phyloP scores from a whole-genome alignment of 2,888 invertebrate species.

The Iselma pallidipennis region DNA sequence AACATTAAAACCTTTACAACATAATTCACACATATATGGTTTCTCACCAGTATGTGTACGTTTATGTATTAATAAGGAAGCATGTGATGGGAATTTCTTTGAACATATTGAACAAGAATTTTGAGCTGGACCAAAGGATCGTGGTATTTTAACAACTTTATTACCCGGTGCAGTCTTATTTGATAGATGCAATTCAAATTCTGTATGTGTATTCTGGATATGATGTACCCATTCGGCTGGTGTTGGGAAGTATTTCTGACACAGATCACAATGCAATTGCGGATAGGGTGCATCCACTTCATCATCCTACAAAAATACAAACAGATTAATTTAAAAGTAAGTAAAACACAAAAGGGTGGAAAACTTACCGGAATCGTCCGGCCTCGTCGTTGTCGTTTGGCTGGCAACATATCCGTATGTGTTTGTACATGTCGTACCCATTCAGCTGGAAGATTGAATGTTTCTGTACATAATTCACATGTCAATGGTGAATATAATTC shows the following conservation, averaged over 20 bases:
- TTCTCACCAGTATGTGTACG: constrained; percentile 75
- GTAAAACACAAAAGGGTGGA: too few species aligned
- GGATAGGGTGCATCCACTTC: constrained; percentile 70
- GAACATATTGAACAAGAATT: constrained; percentile 66
- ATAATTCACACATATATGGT: constrained; percentile 73
- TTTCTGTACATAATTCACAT: constrained; percentile 83
- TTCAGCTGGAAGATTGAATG: constrained; percentile 78
- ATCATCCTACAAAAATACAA: constrained; percentile 61
- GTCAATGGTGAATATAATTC: constrained; percentile 75
- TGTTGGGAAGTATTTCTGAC: constrained; percentile 74
- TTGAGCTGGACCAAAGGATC: constrained; percentile 18
- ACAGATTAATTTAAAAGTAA: neutral
- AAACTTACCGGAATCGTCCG: constrained; percentile 54
- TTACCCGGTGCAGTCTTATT: constrained; percentile 67
- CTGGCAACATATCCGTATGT: constrained; percentile 68
- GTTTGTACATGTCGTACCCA: constrained; percentile 84
- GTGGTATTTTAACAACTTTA: constrained; percentile 47
- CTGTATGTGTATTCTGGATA: constrained; percentile 82
- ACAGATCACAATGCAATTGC: constrained; percentile 77
- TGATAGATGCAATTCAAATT: constrained; percentile 75
- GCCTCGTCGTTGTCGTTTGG: constrained; percentile 63
- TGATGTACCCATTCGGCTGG: constrained; percentile 88
- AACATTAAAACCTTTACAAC: constrained; percentile 79
- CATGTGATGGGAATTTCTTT: constrained; percentile 77
- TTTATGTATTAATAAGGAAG: constrained; percentile 78